Evolutionary conservation across 2,888 invertebrate genomes (phyloP).

Genomic region (Orthonevra nobilis): DNA sequence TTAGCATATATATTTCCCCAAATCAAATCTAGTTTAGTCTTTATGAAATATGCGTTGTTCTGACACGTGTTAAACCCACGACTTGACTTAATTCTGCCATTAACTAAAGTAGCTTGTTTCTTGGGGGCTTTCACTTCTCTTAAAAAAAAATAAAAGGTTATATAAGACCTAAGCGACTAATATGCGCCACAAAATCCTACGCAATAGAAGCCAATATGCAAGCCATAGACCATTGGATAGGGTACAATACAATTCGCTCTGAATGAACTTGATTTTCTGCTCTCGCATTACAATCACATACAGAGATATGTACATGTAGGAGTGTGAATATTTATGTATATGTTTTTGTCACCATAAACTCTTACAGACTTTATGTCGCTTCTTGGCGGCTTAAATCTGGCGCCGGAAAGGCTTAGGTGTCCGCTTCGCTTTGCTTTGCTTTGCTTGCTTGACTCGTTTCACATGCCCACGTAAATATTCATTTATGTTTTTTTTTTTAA

Average conservation of each 20-base stretch:
- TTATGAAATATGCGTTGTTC: too few species aligned
- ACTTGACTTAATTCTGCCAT: too few species aligned
- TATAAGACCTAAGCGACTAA: too few species aligned
- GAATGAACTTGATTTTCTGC: conserved; percentile 55
- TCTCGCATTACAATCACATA: conserved; percentile 26
- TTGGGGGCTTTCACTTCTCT: too few species aligned
- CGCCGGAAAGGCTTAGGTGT: conserved; percentile 63
- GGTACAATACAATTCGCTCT: conserved; percentile 22
- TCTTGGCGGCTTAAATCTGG: conserved; percentile 48
- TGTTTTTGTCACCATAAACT: neutral
- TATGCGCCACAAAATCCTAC: conserved; percentile 31
- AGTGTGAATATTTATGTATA: neutral
- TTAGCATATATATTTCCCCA: too few species aligned
- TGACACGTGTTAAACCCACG: too few species aligned
- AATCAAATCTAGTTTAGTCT: too few species aligned
- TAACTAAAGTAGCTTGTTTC: too few species aligned
- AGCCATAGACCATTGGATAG: too few species aligned
- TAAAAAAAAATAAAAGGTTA: too few species aligned
- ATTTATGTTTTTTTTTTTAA: conserved; percentile 61
- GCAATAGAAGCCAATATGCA: conserved; percentile 19
- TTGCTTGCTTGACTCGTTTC: conserved; percentile 49
- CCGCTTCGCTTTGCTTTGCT: conserved; percentile 18
- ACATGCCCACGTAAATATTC: too few species aligned
- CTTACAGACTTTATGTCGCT: conserved; percentile 3
- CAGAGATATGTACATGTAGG: neutral